Conservation (phyloP, 64 coral and sea anemone species). For the Montipora sp. region DNA sequence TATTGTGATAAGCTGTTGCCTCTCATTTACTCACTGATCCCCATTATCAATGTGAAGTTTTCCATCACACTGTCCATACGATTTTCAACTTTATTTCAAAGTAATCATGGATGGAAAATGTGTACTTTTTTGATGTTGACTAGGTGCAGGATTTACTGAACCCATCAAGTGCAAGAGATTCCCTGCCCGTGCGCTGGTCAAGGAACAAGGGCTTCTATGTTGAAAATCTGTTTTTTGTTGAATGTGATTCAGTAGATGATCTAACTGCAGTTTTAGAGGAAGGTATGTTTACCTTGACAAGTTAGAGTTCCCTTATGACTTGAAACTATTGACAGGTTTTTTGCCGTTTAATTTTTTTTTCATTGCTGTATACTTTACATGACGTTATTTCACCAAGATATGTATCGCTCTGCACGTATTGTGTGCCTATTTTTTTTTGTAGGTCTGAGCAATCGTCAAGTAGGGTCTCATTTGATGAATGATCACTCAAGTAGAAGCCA, state of each 20-base stretch:
- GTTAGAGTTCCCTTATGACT: too few species aligned
- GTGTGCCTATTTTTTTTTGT: slow-evolving; percentile 2
- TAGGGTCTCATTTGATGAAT: slow-evolving; percentile 94
- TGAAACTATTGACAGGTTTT: not conserved
- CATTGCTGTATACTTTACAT: too few species aligned
- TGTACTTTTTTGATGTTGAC: not conserved
- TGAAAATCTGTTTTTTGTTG: slow-evolving; percentile 95
- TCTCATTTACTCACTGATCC: too few species aligned
- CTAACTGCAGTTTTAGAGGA: slow-evolving; percentile 96
- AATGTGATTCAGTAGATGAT: slow-evolving; percentile 93
- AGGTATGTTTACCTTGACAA: slow-evolving; percentile 34
- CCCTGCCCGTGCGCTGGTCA: slow-evolving; percentile 94
- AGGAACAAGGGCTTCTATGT: slow-evolving; percentile 94
- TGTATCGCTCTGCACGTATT: not conserved
- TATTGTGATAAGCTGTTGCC: too few species aligned
- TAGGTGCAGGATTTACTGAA: slow-evolving; percentile 96
- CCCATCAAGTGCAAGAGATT: slow-evolving; percentile 88
- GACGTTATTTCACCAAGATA: not conserved
- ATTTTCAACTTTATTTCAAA: too few species aligned
- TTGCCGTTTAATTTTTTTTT: not conserved
- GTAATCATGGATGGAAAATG: too few species aligned
- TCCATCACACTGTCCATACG: too few species aligned
- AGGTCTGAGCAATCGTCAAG: slow-evolving; percentile 94
- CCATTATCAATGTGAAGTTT: too few species aligned
- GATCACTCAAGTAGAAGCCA: slow-evolving; percentile 98